A percentile compares a stretch with the other conserved stretches of the same genome.
phyloP scores from a whole-genome alignment of 2,113 vertebrate genomes.

The Mormyrus iriodes region DNA sequence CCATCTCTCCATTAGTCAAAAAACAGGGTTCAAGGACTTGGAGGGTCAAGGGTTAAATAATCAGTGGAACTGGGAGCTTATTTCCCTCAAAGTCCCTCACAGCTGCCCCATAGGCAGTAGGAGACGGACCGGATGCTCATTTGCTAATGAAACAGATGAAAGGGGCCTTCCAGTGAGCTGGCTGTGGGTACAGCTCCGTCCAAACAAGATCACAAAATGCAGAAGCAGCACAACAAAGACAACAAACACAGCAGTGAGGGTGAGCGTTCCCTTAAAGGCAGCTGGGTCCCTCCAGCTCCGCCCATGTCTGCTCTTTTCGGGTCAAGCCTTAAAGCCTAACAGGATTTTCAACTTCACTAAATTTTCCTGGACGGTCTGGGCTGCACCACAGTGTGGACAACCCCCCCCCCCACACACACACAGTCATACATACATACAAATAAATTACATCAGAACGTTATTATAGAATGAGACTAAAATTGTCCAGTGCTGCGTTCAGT shows the following conservation, averaged over 20 bases:
- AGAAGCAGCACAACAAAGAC: neutral
- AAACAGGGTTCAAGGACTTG: neutral
- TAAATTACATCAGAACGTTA: neutral
- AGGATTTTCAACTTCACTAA: slow-evolving; percentile 35
- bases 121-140: slow-evolving; percentile 42
- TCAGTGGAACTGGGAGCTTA: neutral
- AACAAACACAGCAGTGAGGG: neutral
- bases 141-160: slow-evolving; percentile 53
- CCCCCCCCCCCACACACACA: neutral
- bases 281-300: slow-evolving; percentile 28
- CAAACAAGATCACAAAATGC: neutral
- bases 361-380: slow-evolving; percentile 15
- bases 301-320: slow-evolving; percentile 21
- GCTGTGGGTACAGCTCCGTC: too few species aligned
- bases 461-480: neutral
- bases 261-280: neutral
- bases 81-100: neutral
- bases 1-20: neutral
- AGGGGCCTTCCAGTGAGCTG: neutral
- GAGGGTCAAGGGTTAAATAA: neutral
- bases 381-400: neutral
- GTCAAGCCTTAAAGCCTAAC: slow-evolving; percentile 23
- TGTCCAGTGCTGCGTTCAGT: neutral
- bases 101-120: neutral
- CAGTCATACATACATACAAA: neutral